A percentile compares a stretch with the other conserved stretches of the same genome.
Conservation (phyloP, 2,113 vertebrate genomes). For the Callospermophilus lateralis region DNA sequence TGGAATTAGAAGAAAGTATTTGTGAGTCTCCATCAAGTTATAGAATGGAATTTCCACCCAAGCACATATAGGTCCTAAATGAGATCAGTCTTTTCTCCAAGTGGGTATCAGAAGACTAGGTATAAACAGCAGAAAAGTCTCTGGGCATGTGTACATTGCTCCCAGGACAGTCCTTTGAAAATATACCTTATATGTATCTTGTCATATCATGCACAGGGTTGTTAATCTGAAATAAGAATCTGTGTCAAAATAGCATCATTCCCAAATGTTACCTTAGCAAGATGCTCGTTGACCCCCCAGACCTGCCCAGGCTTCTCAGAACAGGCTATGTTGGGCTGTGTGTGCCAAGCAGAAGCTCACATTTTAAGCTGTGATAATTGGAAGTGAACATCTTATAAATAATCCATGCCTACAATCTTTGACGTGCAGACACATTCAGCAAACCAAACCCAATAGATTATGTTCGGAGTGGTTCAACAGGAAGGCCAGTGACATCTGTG, state of each 20-base stretch:
- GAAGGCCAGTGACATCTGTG: conserved; percentile 71
- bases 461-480: conserved; percentile 79
- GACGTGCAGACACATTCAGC: conserved; percentile 83
- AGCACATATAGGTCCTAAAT: neutral
- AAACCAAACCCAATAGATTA: conserved; percentile 79
- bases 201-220: conserved; percentile 75
- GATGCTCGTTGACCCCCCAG: conserved; percentile 65
- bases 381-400: conserved; percentile 87
- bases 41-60: neutral
- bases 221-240: conserved; percentile 78
- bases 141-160: neutral
- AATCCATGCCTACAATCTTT: conserved; percentile 82
- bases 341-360: conserved; percentile 79
- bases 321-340: conserved; percentile 55
- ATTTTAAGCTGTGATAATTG: conserved; percentile 83
- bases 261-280: conserved; percentile 67
- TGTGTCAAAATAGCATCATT: conserved; percentile 75
- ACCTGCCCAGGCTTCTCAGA: conserved; percentile 39
- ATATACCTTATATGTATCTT: conserved; percentile 73
- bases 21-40: neutral
- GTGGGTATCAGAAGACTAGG: neutral
- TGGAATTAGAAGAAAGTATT: neutral
- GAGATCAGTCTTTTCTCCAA: neutral
- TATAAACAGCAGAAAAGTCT: neutral
- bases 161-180: conserved; percentile 66